phyloP scores from a whole-genome alignment of 2,888 invertebrate species.

The Campoplex capitator region DNA sequence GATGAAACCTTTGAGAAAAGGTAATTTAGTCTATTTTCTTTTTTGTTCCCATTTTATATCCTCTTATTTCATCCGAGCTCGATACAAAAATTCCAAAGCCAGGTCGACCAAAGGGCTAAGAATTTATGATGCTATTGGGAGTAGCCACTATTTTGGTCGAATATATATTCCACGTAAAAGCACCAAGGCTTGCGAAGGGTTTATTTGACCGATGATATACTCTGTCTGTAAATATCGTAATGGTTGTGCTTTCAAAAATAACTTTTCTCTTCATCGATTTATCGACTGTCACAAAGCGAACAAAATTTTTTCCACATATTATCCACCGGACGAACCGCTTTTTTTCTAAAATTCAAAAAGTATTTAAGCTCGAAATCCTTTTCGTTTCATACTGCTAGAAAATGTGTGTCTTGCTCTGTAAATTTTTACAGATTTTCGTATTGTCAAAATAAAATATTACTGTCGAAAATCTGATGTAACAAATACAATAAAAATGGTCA shows the following conservation, averaged over 20 bases:
- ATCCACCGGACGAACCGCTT: no score
- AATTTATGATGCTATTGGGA: conserved; percentile 78
- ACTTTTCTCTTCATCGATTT: neutral
- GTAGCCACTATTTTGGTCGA: conserved; percentile 79
- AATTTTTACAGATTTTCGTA: no score
- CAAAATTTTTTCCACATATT: neutral
- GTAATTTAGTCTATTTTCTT: no score
- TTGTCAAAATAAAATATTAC: no score
- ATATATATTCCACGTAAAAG: conserved; percentile 77
- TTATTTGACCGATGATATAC: conserved; percentile 41
- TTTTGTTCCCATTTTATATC: neutral
- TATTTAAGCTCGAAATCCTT: no score
- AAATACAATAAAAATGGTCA: no score
- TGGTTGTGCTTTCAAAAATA: neutral
- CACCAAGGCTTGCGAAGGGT: conserved; percentile 59
- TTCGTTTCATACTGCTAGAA: no score
- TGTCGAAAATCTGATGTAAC: no score
- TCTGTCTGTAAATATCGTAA: conserved; percentile 1
- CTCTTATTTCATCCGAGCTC: conserved; percentile 15
- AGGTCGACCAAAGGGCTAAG: conserved; percentile 66
- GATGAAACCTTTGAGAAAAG: no score
- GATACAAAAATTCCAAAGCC: conserved; percentile 42
- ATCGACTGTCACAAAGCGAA: neutral
- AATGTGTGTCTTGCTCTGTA: no score
- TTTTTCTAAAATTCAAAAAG: no score